Base-by-base conservation (phyloP, 2,797 vertebrate species). In the Saxicola maurus region DNA sequence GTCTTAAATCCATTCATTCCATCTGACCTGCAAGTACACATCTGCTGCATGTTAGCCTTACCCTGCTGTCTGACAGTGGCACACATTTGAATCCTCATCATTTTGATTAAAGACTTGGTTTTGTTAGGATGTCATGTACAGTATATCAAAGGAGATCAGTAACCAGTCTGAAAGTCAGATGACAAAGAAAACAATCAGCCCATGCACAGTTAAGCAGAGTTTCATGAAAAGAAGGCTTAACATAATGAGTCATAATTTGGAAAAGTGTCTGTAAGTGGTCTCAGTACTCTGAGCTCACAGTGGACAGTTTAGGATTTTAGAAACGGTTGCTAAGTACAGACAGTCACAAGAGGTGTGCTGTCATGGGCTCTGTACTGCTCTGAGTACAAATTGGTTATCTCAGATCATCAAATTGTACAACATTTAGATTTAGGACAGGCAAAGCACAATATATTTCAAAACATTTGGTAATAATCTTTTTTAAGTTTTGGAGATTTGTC, bases 141-240 rank as follows among this genome's bases (percentile, higher is more conserved):
- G 98, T 98, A 98, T 97, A 98, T 99, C 98, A 98, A 97, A 98
- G 97, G 97, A 98, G 98, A 98, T 98, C 98, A 98, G 98, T 97
- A 98, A 96, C 97, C 97, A 97, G 97, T 97, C 97, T 98, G 97
- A 98, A 98, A 98, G 98, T 99, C 98, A 98, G 98, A 98, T 98
- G 98, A 98, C 98, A 98, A 96, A 94, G 90, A 96, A 96, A 96
- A 95, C 85, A 95, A 95, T 96, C 95, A 96, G 97, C 97, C 97
- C 90, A 96, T 98, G 98, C 96, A 97, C 92, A 94, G 93, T 94
- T 91, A 93, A 96, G 96, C 96, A 96, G 93, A 94, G 86, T 71
- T 93, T 90, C 94, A 84, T 89, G 89, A 96, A 94, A 95, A 94
- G 93, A 91, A 90, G 69, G 96, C 91, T 94, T 92, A 76, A 95